These are phyloP conservation scores for Drosophila monieri DNA, from an alignment of 2,888 invertebrate species.

Conservation along the genomic window DNA sequence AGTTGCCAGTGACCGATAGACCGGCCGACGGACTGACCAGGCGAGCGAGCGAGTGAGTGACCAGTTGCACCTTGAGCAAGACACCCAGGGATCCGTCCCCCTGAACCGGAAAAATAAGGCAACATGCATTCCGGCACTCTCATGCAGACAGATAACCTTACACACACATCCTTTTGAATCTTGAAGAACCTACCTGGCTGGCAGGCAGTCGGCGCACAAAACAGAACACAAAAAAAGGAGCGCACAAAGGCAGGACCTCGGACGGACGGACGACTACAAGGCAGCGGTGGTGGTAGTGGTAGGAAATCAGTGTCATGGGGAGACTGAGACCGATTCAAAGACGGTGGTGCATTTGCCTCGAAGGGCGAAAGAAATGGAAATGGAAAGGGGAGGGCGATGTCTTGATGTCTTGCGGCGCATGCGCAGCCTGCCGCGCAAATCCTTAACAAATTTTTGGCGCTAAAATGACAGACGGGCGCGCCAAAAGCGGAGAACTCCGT, in stretches of 20 bases:
- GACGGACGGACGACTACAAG: slow-evolving; percentile 12
- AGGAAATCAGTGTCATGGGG: slow-evolving; percentile 63
- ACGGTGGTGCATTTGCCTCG: slow-evolving; percentile 51
- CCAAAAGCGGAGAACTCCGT: slow-evolving; percentile 54
- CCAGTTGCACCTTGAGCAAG: slow-evolving; percentile 63
- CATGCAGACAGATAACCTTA: slow-evolving; percentile 29
- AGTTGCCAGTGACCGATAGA: slow-evolving; percentile 45
- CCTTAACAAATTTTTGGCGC: slow-evolving; percentile 65
- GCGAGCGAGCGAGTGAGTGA: slow-evolving; percentile 4
- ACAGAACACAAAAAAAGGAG: slow-evolving; percentile 37
- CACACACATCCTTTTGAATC: slow-evolving; percentile 35
- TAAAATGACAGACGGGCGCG: slow-evolving; percentile 62
- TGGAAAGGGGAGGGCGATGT: slow-evolving; percentile 19
- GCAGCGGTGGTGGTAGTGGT: slow-evolving; percentile 59
- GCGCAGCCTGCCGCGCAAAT: slow-evolving; percentile 67
- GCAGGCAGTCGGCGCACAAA: slow-evolving; percentile 48
- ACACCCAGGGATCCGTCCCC: slow-evolving; percentile 28
- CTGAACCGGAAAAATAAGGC: slow-evolving; percentile 70
- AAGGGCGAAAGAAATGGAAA: slow-evolving; percentile 5
- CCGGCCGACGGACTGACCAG: not conserved
- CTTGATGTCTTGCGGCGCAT: slow-evolving; percentile 75
- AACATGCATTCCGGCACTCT: slow-evolving; percentile 59
- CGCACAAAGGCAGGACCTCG: slow-evolving; percentile 53
- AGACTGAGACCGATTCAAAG: slow-evolving; percentile 31
- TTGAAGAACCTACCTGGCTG: slow-evolving; percentile 66